These are phyloP conservation scores for Acyrthosiphon pisum DNA, from an alignment of 1,140 invertebrate species.

Conservation along the genomic window DNA sequence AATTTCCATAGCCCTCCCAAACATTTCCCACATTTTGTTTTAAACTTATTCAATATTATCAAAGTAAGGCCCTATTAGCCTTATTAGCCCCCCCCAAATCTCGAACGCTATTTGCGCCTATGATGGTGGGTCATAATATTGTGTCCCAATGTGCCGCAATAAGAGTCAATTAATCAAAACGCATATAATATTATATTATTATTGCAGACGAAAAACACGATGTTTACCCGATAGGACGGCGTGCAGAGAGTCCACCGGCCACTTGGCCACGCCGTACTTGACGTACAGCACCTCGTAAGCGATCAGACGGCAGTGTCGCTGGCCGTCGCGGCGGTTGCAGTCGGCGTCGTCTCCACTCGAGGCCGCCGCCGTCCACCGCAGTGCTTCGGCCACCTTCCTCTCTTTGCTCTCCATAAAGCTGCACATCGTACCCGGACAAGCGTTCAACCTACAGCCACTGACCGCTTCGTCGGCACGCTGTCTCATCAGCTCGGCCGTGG, in stretches of 20 bases:
- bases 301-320: neutral
- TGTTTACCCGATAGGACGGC: neutral
- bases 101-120: no score
- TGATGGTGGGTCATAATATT: no score
- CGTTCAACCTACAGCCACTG: neutral
- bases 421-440: neutral
- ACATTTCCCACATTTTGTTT: no score
- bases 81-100: no score
- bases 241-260: neutral
- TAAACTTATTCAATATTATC: no score
- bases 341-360: neutral
- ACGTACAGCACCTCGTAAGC: slow-evolving; percentile 41
- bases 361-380: neutral
- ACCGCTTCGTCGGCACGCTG: neutral
- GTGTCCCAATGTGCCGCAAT: no score
- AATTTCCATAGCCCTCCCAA: no score
- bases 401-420: neutral
- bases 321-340: neutral
- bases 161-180: neutral
- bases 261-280: slow-evolving; percentile 22
- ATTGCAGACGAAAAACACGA: neutral
- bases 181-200: neutral
- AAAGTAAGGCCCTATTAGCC: no score
- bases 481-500: neutral
- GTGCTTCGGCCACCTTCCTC: neutral